Conservation (phyloP, 2,797 vertebrate genomes). For the Peromyscus nudipes region DNA sequence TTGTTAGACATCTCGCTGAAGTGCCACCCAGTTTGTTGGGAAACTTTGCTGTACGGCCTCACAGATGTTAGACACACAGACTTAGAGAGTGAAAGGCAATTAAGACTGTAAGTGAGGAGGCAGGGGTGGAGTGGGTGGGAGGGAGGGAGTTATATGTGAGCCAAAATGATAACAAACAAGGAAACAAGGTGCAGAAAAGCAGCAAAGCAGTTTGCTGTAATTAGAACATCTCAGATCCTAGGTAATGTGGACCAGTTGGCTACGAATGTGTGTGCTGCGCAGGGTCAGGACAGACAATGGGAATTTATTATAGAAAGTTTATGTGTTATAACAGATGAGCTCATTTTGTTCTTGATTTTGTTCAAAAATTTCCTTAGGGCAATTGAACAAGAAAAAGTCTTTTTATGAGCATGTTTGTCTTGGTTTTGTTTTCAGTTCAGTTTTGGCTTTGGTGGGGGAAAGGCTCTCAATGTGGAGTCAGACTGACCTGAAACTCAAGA, state of each 20-base stretch:
- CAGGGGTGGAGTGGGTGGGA: not conserved
- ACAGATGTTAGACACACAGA: not conserved
- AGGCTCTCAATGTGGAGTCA: not conserved
- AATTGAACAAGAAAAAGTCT: not conserved
- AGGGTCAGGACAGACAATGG: not conserved
- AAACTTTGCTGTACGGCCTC: not conserved
- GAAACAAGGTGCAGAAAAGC: not conserved
- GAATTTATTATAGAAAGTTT: not conserved
- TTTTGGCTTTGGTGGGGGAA: not conserved
- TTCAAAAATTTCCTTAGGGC: not conserved
- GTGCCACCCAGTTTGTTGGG: slow-evolving; percentile 37
- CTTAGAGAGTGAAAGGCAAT: slow-evolving; percentile 53
- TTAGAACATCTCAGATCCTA: slow-evolving; percentile 50
- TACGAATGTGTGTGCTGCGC: not conserved
- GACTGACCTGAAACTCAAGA: not conserved
- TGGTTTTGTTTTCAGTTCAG: not conserved
- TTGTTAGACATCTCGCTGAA: slow-evolving; percentile 4
- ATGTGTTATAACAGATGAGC: not conserved
- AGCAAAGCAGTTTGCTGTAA: not conserved
- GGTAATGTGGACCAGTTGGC: not conserved
- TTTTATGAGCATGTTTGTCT: not conserved
- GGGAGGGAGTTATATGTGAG: slow-evolving; percentile 24
- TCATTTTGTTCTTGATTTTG: not conserved
- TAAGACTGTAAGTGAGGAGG: slow-evolving; percentile 42
- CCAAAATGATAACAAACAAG: slow-evolving; percentile 66